These are phyloP conservation scores for Seira musarum DNA, from an alignment of 2,888 invertebrate genomes.

Conservation along the genomic window DNA sequence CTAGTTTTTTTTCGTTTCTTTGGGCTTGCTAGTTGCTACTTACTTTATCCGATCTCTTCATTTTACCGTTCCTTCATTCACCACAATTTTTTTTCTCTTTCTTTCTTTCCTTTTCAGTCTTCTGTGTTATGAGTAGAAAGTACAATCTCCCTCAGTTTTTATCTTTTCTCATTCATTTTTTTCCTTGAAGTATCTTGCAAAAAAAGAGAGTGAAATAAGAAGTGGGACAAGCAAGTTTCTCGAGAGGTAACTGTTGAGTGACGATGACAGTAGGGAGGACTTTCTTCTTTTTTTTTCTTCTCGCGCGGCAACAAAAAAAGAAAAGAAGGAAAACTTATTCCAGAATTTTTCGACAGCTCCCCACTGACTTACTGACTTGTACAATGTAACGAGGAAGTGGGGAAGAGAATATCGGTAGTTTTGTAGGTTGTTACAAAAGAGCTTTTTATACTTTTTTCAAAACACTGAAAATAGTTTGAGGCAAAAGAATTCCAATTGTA, in stretches of 20 bases:
- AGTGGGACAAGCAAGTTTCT: slow-evolving; percentile 11
- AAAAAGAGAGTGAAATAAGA: background rate
- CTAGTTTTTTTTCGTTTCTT: background rate
- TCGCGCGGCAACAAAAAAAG: background rate
- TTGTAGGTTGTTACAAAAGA: background rate
- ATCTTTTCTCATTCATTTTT: slow-evolving; percentile 23
- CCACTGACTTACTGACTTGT: slow-evolving; percentile 32
- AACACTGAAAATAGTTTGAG: slow-evolving; percentile 5
- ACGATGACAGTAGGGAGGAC: slow-evolving; percentile 19
- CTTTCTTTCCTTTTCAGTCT: background rate
- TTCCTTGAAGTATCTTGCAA: too few species aligned
- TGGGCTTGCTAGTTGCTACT: too few species aligned
- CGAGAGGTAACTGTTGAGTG: slow-evolving; percentile 20
- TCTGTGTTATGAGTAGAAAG: background rate
- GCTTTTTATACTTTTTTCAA: background rate
- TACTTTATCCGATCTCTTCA: background rate
- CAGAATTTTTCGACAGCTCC: slow-evolving; percentile 21
- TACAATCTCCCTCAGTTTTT: background rate
- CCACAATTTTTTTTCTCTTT: slow-evolving; percentile 1
- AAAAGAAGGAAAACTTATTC: background rate
- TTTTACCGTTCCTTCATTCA: background rate
- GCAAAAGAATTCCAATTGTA: background rate
- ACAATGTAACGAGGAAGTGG: background rate
- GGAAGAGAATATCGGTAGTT: slow-evolving; percentile 1
- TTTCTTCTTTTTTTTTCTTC: background rate